These are phyloP conservation scores for Edolisoma coerulescens DNA, from an alignment of 2,113 vertebrate species.

Conservation along the genomic window DNA sequence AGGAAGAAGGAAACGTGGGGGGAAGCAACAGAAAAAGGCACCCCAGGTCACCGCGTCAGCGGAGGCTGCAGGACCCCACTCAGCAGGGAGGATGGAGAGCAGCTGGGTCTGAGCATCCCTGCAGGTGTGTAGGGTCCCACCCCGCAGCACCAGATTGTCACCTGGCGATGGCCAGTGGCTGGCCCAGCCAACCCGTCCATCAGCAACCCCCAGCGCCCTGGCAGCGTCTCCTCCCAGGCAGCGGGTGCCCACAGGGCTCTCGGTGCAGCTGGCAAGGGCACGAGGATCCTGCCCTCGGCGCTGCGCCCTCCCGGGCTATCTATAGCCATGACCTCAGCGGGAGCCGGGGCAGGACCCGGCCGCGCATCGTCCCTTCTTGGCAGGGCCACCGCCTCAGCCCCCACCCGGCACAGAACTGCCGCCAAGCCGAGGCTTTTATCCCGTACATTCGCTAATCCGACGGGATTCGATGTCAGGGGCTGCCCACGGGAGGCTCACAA, in stretches of 20 bases:
- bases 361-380: neutral
- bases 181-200: neutral
- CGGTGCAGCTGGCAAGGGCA: neutral
- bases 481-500: neutral
- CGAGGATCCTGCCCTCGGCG: neutral
- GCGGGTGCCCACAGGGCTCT: neutral
- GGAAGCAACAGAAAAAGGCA: neutral
- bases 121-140: neutral
- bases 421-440: slow-evolving; percentile 5
- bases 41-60: fast-evolving
- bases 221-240: neutral
- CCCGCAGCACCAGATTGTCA: neutral
- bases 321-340: slow-evolving; percentile 40
- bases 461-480: slow-evolving; percentile 10
- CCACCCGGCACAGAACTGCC: neutral
- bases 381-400: neutral
- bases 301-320: neutral
- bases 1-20: neutral
- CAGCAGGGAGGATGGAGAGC: fast-evolving
- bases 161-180: fast-evolving
- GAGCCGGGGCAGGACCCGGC: neutral
- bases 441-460: neutral
- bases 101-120: neutral
- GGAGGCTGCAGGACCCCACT: neutral
- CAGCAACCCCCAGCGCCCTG: neutral